A percentile compares a stretch with the other conserved stretches of the same genome.
Evolutionary conservation across 2,113 vertebrate genomes (phyloP).

Genomic region (Gallinago media): DNA sequence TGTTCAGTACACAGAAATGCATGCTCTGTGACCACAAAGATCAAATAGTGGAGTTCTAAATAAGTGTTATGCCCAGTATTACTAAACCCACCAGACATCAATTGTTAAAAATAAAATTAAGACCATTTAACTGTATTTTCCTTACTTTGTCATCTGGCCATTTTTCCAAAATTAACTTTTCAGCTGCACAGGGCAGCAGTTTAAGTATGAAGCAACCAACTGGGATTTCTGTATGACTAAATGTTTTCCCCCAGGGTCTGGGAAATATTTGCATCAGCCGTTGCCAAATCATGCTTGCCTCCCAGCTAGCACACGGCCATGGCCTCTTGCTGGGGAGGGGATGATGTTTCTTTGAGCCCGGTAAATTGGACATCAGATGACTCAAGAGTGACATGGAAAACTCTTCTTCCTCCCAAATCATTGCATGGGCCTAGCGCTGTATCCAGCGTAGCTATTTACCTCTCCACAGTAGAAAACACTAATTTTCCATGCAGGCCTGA

Average conservation of each 20-base stretch:
- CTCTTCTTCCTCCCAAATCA: neutral
- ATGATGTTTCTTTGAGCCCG: neutral
- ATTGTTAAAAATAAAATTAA: slow-evolving; percentile 37
- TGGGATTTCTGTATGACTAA: slow-evolving; percentile 32
- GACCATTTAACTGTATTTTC: neutral
- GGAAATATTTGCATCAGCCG: neutral
- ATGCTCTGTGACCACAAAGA: neutral
- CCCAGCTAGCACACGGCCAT: neutral
- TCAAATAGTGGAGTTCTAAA: neutral
- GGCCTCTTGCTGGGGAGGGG: neutral
- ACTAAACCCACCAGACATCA: neutral
- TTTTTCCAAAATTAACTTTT: slow-evolving; percentile 28
- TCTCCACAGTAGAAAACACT: neutral
- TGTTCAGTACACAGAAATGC: neutral
- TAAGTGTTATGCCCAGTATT: neutral
- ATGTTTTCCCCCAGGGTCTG: neutral
- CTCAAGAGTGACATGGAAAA: neutral
- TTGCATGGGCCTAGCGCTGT: neutral
- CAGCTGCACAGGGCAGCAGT: neutral
- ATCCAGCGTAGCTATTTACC: neutral
- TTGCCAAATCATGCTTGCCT: neutral
- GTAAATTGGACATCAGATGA: neutral
- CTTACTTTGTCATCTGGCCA: neutral
- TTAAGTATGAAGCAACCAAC: slow-evolving; percentile 26
- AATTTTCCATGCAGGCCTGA: neutral